Base-by-base conservation (phyloP, 2,888 invertebrate genomes). In the Norana najaformis region DNA sequence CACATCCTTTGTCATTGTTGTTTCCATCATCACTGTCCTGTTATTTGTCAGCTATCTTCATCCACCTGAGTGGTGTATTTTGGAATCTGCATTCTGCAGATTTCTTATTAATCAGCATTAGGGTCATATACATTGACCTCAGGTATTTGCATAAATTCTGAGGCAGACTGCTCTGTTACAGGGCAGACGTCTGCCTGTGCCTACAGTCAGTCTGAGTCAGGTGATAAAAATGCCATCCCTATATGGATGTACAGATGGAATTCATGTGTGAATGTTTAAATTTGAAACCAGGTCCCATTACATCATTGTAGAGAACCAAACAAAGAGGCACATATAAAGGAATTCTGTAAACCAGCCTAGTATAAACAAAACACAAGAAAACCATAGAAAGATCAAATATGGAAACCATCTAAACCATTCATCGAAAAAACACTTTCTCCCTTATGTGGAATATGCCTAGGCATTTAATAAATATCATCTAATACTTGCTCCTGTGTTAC, bases 11-110 rank as follows among this genome's bases (percentile, higher is more conserved):
- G 47, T 88, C 35, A 88, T n/a, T 53, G 35, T 36, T 35, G 88
- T 90, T 88, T 41, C 47, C 82, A 35, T 88, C 88, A 35, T 90
- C 35, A 88, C 36, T 82, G 53, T 38, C 53, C 6, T 89, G 69
- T 53, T 53, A 8, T 36, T 89, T 18, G 20, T 36, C 89, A 41
- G 23, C 41, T 14, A 35, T 89, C 89, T 16, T 85, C 85, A 85
- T 85, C 85, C 35, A 36, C 85, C 69, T 69, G 30, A 69, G n/a
- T n/a, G n/a, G n/a, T 69, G 30, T 69, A 69, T n/a, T 69, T n/a
- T 69, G 69, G 69, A 30, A 69, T 69, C 30, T 69, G 69, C 69
- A 69, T 69, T 69, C 69, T 69, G 47, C 23, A 47, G 23, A 23
- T 11, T 20, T n/a, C 11, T 69, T 69, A 69, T 69, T 69, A 69